Evolutionary conservation across 2,888 invertebrate species (phyloP), one percentile per base, ranked within the genome.

Genomic region (Drosophila mercatorum): DNA sequence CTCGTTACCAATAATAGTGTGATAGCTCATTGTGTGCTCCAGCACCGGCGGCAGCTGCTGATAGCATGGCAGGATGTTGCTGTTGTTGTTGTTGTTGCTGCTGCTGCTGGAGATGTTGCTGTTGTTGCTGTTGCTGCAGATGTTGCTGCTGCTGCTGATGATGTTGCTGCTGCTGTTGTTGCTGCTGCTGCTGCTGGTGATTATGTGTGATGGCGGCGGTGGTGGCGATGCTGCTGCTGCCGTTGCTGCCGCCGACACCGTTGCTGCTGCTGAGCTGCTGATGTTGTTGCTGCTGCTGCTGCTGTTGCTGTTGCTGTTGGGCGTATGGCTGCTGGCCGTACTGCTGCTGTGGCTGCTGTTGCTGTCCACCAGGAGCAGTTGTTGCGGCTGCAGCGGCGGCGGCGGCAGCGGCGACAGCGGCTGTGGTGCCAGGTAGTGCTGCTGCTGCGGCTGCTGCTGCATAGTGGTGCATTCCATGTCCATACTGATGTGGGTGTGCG

Each of bases 1-100:
- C n/a, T 80, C 76, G 94, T 95, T 95, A 96, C 96, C 96, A 97
- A 95, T 96, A 96, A 95, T 96, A 96, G 94, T 96, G 96, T 94
- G 96, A 95, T 93, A 95, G 93, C 80, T 93, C 93, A 89, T 95
- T 94, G 94, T 94, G 94, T 93, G 94, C 94, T 94, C 91, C 92
- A 86, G 91, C 91, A 59, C 53, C 58, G 83, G 92, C 94, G 94
- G 95, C 94, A 94, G 92, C 87, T 90, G 93, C 88, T 91, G 93
- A 92, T 87, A 93, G 86, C 91, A 93, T 90, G 85, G 92, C 86
- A 91, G 91, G 91, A 80, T 92, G 91, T 72, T 92, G 90, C 69
- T 89, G 69, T 22, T 68, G 75, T 47, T 75, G 73, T 34, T 71
- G 75, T 14, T 80, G 78, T 44, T 69, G 80, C 38, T 65, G 82